phyloP scores from a whole-genome alignment of 2,797 vertebrate species.

The Lutjanus campechanus region DNA sequence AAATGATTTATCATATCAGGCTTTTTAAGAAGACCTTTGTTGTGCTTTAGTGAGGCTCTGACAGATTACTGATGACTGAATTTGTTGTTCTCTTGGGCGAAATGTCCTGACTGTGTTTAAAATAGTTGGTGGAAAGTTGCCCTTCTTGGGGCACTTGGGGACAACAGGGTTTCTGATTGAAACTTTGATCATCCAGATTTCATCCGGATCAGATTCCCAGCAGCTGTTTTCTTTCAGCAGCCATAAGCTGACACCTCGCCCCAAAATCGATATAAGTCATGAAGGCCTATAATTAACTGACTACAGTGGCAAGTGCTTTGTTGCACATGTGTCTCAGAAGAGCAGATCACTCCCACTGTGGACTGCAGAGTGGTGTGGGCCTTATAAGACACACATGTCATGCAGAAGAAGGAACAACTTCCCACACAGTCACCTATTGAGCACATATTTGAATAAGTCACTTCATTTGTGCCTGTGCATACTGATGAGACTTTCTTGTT shows the following conservation, averaged over 20 bases:
- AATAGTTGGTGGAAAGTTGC: neutral
- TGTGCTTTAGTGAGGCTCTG: neutral
- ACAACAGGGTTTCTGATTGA: conserved; percentile 19
- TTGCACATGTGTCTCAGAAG: conserved; percentile 30
- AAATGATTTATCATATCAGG: too few species aligned
- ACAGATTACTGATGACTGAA: neutral
- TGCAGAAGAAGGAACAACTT: conserved; percentile 36
- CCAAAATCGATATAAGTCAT: conserved; percentile 1
- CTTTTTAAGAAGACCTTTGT: neutral
- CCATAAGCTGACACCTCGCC: neutral
- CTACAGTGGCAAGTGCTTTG: conserved; percentile 44
- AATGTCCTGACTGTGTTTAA: neutral
- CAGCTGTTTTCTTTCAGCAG: conserved; percentile 39
- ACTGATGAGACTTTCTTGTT: conserved; percentile 35
- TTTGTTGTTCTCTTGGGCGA: neutral
- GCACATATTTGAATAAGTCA: conserved; percentile 45
- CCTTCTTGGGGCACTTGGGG: neutral
- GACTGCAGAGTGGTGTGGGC: conserved; percentile 4
- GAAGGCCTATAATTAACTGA: conserved; percentile 27
- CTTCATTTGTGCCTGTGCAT: conserved; percentile 66
- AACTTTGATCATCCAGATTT: conserved; percentile 38
- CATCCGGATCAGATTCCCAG: conserved; percentile 12
- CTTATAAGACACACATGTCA: conserved; percentile 48
- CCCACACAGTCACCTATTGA: conserved; percentile 36
- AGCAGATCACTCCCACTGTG: neutral